phyloP scores from a whole-genome alignment of 1,140 invertebrate genomes.

The Caligus rogercresseyi region DNA sequence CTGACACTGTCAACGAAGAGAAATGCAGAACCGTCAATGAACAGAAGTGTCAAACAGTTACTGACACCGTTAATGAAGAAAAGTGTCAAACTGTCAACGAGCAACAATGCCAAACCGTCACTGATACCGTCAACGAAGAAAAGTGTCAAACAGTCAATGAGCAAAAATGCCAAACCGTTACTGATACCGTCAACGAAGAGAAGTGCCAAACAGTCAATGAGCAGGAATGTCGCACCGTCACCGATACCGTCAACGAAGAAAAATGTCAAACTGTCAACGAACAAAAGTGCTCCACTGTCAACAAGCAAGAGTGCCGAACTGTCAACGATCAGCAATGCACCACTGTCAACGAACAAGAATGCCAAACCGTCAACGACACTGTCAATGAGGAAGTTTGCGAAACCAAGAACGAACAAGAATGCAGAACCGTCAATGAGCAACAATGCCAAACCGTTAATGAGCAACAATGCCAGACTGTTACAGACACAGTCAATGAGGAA shows the following conservation, averaged over 20 bases:
- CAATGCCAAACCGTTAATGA: slow-evolving; percentile 17
- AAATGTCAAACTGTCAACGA: slow-evolving; percentile 16
- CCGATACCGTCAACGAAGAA: slow-evolving; percentile 5
- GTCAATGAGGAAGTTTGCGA: slow-evolving; percentile 14
- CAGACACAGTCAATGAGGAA: slow-evolving; percentile 16
- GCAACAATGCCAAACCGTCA: slow-evolving; percentile 9
- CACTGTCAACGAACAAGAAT: slow-evolving; percentile 16
- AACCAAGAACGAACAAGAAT: slow-evolving; percentile 15
- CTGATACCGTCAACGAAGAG: slow-evolving; percentile 17
- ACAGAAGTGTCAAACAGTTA: slow-evolving; percentile 12
- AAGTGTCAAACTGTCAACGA: slow-evolving; percentile 15
- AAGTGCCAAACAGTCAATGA: slow-evolving; percentile 12
- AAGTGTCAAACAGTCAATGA: slow-evolving; percentile 15
- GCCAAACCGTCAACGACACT: slow-evolving; percentile 3
- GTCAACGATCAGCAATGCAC: slow-evolving; percentile 13
- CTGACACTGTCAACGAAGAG: slow-evolving; percentile 10
- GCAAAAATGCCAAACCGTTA: slow-evolving; percentile 8
- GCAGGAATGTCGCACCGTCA: slow-evolving; percentile 4
- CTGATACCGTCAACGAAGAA: slow-evolving; percentile 14
- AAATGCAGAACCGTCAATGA: slow-evolving; percentile 17
- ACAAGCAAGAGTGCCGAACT: slow-evolving; percentile 11
- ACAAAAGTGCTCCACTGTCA: slow-evolving; percentile 12
- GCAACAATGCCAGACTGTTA: slow-evolving; percentile 4
- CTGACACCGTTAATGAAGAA: slow-evolving; percentile 15
- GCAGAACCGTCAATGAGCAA: slow-evolving; percentile 12